Evolutionary conservation across 1,140 invertebrate genomes (phyloP), one percentile per base, ranked within the genome.

Genomic region (Doryteuthis pealeii): DNA sequence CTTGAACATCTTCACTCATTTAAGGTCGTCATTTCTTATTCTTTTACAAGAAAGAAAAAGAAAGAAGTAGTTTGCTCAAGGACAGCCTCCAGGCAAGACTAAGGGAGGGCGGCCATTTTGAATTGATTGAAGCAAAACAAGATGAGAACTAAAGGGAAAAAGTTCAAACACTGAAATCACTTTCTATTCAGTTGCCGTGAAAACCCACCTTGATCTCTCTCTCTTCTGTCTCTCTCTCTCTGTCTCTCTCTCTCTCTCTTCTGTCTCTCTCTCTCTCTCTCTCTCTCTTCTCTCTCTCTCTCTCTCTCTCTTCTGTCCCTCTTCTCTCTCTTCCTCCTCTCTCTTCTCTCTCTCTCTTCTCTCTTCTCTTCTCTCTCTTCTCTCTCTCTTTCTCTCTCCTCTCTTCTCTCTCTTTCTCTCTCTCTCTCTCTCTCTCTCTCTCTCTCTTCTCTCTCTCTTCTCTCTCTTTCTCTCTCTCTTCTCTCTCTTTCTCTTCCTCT

Each of bases 251-350:
- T 5, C 35, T 40, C 35, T 40, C 35, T 40, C 35, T 40, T n/a
- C 35, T 40, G 4, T 40, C 35, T 40, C 35, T 40, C 35, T 40
- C 35, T 40, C 35, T 40, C 35, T 62, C 58, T 62, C 58, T 62
- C 58, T 62, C 58, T 62, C 58, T 62, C 22, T n/a, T 62, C 58
- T 62, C 58, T 62, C 58, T 62, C 58, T 62, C 58, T 62, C 58
- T 62, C 4, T n/a, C 58, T 62, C 28, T 62, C 58, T n/a, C 3
- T n/a, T 3, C 5, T 3, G 4, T 15, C 15, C 28, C 15, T 15
- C 15, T 15, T 62, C 58, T 62, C 58, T 62, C 4, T 62, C 58
- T 62, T 15, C 15, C 15, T 62, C 58, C 15, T 30, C 28, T 15
- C 15, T 62, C 15, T 15, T 30, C 28, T 30, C 28, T 30, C 28